These are phyloP conservation scores for Struthio camelus DNA, from an alignment of 2,113 vertebrate genomes.

Conservation along the genomic window DNA sequence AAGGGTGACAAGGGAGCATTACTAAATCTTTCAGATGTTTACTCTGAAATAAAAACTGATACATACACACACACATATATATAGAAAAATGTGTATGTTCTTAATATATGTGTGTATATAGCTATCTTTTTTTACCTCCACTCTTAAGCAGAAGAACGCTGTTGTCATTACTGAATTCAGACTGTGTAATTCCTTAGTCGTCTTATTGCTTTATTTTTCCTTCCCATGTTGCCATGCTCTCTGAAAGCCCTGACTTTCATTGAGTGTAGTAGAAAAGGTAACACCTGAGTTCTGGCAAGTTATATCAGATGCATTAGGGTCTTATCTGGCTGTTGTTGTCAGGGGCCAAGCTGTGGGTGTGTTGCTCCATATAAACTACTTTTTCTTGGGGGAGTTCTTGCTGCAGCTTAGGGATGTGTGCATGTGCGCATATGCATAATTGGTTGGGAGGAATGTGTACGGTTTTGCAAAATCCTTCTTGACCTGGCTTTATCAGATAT, in stretches of 20 bases:
- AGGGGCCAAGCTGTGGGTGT: background rate
- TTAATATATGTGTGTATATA: no score
- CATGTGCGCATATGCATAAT: background rate
- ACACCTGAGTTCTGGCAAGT: background rate
- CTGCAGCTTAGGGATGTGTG: background rate
- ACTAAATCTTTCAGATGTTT: background rate
- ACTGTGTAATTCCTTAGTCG: background rate
- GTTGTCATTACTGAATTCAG: background rate
- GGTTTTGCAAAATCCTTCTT: background rate
- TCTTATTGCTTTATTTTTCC: background rate
- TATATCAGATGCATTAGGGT: background rate
- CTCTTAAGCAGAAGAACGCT: background rate
- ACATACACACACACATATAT: no score
- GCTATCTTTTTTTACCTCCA: no score
- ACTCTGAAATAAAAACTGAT: background rate
- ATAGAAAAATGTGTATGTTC: no score
- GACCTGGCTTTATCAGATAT: background rate
- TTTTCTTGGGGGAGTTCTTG: background rate
- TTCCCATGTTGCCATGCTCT: fast-evolving
- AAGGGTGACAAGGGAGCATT: background rate
- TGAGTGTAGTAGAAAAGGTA: background rate
- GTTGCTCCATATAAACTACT: background rate
- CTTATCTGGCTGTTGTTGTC: background rate
- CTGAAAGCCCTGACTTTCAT: background rate
- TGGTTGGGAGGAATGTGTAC: background rate